Conservation (phyloP, 1,140 invertebrate species). For the Dufourea novaeangliae region DNA sequence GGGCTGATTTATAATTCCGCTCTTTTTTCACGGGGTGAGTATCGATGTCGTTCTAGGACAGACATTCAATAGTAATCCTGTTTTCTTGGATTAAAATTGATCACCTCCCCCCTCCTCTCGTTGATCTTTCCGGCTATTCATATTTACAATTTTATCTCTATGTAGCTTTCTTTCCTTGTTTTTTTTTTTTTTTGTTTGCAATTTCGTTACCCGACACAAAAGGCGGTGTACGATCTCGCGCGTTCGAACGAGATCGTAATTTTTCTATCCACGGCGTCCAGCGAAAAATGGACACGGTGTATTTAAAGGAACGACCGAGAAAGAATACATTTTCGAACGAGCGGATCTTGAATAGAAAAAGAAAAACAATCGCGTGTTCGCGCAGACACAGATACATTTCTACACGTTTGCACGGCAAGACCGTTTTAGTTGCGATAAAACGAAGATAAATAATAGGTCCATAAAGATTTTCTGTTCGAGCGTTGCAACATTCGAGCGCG, state of each 20-base stretch:
- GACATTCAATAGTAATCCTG: slow-evolving; percentile 14
- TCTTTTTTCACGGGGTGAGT: not conserved
- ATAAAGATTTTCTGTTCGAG: not conserved
- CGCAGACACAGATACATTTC: not conserved
- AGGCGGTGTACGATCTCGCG: not conserved
- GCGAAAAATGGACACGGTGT: not conserved
- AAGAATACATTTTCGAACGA: slow-evolving; percentile 2
- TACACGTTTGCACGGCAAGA: not conserved
- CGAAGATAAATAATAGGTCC: not conserved
- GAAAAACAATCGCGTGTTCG: not conserved
- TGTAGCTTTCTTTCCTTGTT: too few relatives aligned
- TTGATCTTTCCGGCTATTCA: slow-evolving; percentile 21
- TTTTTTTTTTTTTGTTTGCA: too few relatives aligned
- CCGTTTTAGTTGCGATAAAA: slow-evolving; percentile 29
- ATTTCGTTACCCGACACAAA: not conserved
- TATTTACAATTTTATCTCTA: not conserved
- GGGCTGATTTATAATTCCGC: slow-evolving; percentile 38
- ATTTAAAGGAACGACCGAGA: not conserved
- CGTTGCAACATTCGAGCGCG: not conserved
- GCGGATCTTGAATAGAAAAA: not conserved
- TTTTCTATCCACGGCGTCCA: not conserved
- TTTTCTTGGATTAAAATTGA: slow-evolving; percentile 31
- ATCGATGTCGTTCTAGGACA: not conserved
- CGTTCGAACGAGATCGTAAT: not conserved
- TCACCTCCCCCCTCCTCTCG: not conserved